Conservation (phyloP, 2,888 invertebrate species). For the Gerris lacustris region DNA sequence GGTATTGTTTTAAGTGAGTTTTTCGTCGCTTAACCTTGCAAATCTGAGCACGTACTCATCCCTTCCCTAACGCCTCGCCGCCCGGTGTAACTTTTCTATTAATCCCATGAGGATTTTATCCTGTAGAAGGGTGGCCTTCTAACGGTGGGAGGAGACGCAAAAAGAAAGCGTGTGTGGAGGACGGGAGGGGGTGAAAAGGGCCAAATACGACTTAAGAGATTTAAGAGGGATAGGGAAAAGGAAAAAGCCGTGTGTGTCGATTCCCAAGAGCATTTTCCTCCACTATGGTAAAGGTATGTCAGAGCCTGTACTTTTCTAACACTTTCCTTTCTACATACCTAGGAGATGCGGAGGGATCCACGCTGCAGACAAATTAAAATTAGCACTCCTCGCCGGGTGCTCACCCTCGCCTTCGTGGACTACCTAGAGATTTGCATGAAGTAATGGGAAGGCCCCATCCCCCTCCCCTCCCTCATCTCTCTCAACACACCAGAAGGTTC, state of each 20-base stretch:
- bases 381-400: neutral
- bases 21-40: neutral
- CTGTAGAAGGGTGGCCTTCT: neutral
- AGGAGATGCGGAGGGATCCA: neutral
- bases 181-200: neutral
- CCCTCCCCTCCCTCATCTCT: too few species aligned
- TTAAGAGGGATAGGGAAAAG: neutral
- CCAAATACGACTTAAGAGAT: slow-evolving; percentile 5
- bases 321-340: neutral
- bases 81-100: neutral
- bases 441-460: neutral
- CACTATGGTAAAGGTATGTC: neutral
- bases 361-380: neutral
- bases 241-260: neutral
- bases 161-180: neutral
- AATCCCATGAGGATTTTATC: slow-evolving; percentile 1
- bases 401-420: too few species aligned
- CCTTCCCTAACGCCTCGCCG: neutral
- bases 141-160: neutral
- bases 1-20: neutral
- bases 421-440: neutral
- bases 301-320: neutral
- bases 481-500: too few species aligned
- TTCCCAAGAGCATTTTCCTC: neutral
- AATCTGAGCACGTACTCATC: neutral